phyloP scores from a whole-genome alignment of 2,888 invertebrate genomes.

The Tholera decimalis region DNA sequence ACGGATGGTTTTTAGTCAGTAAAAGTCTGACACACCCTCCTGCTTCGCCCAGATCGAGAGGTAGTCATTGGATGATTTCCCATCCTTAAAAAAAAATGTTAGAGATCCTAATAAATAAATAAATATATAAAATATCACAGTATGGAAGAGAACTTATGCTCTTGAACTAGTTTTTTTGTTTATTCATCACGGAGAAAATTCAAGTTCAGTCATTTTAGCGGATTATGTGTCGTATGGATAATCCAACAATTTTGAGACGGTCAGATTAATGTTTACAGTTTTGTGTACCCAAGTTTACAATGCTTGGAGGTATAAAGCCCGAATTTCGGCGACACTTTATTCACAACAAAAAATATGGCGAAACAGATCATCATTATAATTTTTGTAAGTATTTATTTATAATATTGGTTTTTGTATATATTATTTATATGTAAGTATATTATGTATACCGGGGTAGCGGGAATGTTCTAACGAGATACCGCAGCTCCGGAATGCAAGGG shows the following conservation, averaged over 20 bases:
- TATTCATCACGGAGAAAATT: neutral
- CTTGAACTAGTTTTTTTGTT: too few relatives aligned
- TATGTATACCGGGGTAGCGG: too few relatives aligned
- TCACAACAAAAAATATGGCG: slow-evolving; percentile 50
- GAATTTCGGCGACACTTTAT: slow-evolving; percentile 22
- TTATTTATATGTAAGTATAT: neutral
- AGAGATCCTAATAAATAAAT: too few relatives aligned
- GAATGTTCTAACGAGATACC: too few relatives aligned
- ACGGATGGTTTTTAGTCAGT: too few relatives aligned
- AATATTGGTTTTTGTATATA: neutral
- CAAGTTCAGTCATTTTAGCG: slow-evolving; percentile 5
- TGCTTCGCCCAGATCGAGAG: too few relatives aligned
- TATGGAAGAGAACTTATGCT: too few relatives aligned
- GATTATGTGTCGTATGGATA: slow-evolving; percentile 23
- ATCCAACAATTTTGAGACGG: slow-evolving; percentile 34
- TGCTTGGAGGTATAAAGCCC: slow-evolving; percentile 53
- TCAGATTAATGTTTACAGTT: slow-evolving; percentile 38
- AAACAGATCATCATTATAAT: slow-evolving; percentile 46
- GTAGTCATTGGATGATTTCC: too few relatives aligned
- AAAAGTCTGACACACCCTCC: too few relatives aligned
- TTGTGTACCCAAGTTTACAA: slow-evolving; percentile 50
- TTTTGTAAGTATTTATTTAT: slow-evolving; percentile 45
- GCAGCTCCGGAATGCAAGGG: too few relatives aligned
- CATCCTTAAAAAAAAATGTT: too few relatives aligned
- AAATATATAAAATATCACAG: too few relatives aligned